Evolutionary conservation across 2,797 vertebrate genomes (phyloP), one percentile per base, ranked within the genome.

Genomic region (Poeciliopsis paucimaculata): DNA sequence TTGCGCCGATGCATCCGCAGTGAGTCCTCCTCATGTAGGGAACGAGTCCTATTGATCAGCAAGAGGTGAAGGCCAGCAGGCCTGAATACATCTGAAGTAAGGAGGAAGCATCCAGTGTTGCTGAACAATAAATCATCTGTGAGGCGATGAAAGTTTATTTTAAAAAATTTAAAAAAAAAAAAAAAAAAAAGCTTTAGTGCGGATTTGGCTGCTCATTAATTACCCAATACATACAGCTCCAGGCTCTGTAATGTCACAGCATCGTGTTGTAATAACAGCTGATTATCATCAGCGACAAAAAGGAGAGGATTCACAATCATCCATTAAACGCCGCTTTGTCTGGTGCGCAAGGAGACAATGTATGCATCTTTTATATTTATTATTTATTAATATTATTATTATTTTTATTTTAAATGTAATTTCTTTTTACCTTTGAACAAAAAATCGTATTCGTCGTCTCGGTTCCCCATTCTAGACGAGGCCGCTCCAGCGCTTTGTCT

Each of bases 361-460:
- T 89, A 90, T 88, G 93, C 88, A 92, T 91, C 83, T 68, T 80
- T 78, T 73, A 73, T 76, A 64, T 39, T 28, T 68, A 34, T 26
- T 39, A 49, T 77, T 78, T 82, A 82, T 80, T 78, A 36, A 3
- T 41, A 41, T 41, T 41, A 8, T 41, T 36, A 36, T 78, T 83
- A 82, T 80, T 43, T 76, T 68, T 73, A 62, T 77, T 76, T 76
- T 76, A 80, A 81, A 79, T 77, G 77, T 77, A 87, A 93, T 94
- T 78, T 31, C 13, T 41, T 81, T 91, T 95, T 95, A 96, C 96
- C 96, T 96, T 96, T 96, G 94, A 96, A 96, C 93, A 96, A 96
- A 93, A 96, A 96, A 95, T 96, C 95, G 94, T 96, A 96, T 89
- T 96, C 95, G 94, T 96, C 96, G 93, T 96, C 95, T 95, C 96